phyloP scores from a whole-genome alignment of 2,113 vertebrate genomes.

The Orthonyx spaldingii region DNA sequence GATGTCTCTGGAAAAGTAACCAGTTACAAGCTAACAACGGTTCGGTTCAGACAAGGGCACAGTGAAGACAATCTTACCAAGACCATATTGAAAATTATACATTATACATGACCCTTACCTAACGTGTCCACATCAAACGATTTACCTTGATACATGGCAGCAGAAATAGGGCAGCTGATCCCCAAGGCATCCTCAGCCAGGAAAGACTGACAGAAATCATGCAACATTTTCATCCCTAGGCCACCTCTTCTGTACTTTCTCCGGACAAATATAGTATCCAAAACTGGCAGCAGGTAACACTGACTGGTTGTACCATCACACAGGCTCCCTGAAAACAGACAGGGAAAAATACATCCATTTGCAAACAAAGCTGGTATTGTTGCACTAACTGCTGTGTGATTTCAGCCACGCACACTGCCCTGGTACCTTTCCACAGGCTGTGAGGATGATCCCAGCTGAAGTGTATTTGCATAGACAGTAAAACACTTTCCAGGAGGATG shows the following conservation, averaged over 20 bases:
- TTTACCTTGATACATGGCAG: slow-evolving; percentile 85
- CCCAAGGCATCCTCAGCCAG: slow-evolving; percentile 79
- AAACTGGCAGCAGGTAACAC: slow-evolving; percentile 83
- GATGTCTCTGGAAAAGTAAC: neutral
- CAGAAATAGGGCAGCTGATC: slow-evolving; percentile 85
- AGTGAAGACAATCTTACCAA: neutral
- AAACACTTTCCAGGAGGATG: neutral
- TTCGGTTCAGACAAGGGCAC: neutral
- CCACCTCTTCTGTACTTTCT: slow-evolving; percentile 75
- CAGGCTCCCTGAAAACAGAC: slow-evolving; percentile 76
- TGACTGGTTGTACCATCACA: slow-evolving; percentile 67
- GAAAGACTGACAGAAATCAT: slow-evolving; percentile 85
- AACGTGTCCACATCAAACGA: neutral
- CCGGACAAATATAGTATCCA: slow-evolving; percentile 87
- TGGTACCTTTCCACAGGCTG: neutral
- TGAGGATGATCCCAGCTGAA: neutral
- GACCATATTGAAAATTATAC: neutral
- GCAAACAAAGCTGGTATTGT: neutral
- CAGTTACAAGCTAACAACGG: neutral
- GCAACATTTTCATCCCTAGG: slow-evolving; percentile 81
- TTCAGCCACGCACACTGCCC: neutral
- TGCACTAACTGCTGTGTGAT: neutral
- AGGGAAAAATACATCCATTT: neutral
- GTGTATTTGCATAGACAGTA: neutral
- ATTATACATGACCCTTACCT: neutral